These are phyloP conservation scores for Gari tellinella DNA, from an alignment of 2,888 invertebrate genomes.

Conservation along the genomic window DNA sequence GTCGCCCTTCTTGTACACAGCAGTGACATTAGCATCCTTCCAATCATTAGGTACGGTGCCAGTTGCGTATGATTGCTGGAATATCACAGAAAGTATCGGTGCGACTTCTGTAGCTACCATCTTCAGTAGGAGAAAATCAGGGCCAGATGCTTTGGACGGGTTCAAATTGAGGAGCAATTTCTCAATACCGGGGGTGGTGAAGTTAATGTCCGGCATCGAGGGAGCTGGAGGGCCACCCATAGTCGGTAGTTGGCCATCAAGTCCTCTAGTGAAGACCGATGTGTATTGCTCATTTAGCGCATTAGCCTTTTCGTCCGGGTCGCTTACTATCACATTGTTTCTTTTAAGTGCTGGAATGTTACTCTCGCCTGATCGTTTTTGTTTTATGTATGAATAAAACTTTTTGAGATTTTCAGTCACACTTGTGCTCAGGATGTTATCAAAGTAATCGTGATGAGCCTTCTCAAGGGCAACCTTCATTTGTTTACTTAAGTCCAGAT, in stretches of 20 bases:
- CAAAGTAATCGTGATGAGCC: constrained; percentile 19
- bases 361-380: too few species aligned
- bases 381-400: too few species aligned
- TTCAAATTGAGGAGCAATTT: too few species aligned
- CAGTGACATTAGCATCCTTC: too few species aligned
- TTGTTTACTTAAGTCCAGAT: constrained; percentile 11
- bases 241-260: constrained; percentile 12
- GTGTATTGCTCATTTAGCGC: constrained; percentile 28
- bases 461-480: constrained; percentile 25
- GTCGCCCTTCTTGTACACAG: too few species aligned
- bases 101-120: too few species aligned
- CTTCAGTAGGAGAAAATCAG: constrained; percentile 32
- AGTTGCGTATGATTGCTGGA: too few species aligned
- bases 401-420: constrained; percentile 31
- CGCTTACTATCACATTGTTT: not conserved
- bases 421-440: constrained; percentile 25
- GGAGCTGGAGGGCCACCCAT: constrained; percentile 14
- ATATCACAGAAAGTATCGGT: too few species aligned
- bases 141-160: constrained; percentile 27
- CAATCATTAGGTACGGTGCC: too few species aligned
- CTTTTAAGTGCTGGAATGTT: too few species aligned
- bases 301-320: constrained; percentile 15
- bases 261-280: constrained; percentile 34
- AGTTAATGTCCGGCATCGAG: too few species aligned
- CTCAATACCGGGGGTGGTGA: constrained; percentile 19